Evolutionary conservation across 2,113 vertebrate genomes (phyloP).

Genomic region (Scomber colias): DNA sequence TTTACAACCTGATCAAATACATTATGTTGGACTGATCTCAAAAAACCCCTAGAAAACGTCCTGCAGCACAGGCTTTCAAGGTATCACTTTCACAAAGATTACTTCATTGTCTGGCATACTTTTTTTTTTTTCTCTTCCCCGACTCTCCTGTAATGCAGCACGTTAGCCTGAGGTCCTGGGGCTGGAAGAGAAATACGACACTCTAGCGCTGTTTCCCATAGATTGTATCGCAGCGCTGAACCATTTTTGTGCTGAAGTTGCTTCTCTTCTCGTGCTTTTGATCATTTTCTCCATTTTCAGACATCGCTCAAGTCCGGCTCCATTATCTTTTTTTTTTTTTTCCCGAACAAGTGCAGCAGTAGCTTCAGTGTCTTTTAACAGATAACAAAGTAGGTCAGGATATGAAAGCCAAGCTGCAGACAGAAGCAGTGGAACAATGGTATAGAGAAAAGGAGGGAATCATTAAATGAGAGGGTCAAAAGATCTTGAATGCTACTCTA

Average conservation of each 20-base stretch:
- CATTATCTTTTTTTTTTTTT: slow-evolving; percentile 25
- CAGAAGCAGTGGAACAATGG: slow-evolving; percentile 55
- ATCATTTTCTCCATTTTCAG: slow-evolving; percentile 32
- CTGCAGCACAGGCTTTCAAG: slow-evolving; percentile 21
- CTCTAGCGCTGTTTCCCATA: slow-evolving; percentile 41
- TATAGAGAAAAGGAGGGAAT: slow-evolving; percentile 18
- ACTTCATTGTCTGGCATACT: slow-evolving; percentile 45
- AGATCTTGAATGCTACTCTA: background rate
- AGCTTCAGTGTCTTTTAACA: slow-evolving; percentile 48
- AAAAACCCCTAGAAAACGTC: background rate
- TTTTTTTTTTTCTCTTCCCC: background rate
- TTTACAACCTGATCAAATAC: slow-evolving; percentile 1
- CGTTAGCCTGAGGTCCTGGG: slow-evolving; percentile 22
- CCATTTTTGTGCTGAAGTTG: slow-evolving; percentile 50
- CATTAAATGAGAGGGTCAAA: background rate
- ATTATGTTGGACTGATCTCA: background rate
- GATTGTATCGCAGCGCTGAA: slow-evolving; percentile 41
- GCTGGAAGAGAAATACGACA: slow-evolving; percentile 54
- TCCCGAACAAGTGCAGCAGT: slow-evolving; percentile 36
- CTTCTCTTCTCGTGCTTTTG: slow-evolving; percentile 49
- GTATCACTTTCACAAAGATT: slow-evolving; percentile 52
- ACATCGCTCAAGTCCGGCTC: slow-evolving; percentile 41
- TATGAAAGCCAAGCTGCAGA: slow-evolving; percentile 61
- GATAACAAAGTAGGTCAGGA: slow-evolving; percentile 71
- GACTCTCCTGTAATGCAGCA: slow-evolving; percentile 28